Evolutionary conservation across 2,797 vertebrate species (phyloP), one percentile per base, ranked within the genome.

Genomic region (Artibeus lituratus): DNA sequence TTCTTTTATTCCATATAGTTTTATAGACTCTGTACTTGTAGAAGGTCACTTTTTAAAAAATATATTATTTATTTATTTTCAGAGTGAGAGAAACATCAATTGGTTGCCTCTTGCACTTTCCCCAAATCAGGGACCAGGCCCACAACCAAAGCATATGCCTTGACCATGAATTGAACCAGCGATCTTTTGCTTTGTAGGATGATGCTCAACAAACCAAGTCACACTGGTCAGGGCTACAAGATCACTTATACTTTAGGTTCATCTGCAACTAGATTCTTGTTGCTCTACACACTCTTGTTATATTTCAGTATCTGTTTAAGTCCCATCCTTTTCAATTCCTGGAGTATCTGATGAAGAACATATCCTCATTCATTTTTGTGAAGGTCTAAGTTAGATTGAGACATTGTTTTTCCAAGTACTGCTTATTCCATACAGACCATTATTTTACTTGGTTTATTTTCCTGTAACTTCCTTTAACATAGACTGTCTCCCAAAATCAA

Each of bases 401-500:
- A 69, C 22, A 55, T 42, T 80, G 37, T 72, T 90, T 95, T 92
- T 88, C 39, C 15, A 94, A 57, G 10, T 93, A 10, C 18, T 82
- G 32, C 86, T 74, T 96, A 84, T 83, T 69, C 88, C 78, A 74
- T 12, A 59, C 47, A 93, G 42, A 67, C 51, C 51, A 87, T 97
- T 87, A 87, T 82, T 97, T 95, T 95, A 51, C 83, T 88, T 39
- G 62, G 19, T 81, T 94, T 93, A 69, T 94, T 87, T 98, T 98
- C 94, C 97, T 95, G 97, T 95, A 98, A 97, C 62, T 76, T 97
- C 86, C 42, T 91, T 95, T 82, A 96, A 86, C 76, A 89, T 47
- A 94, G 42, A 97, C 83, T 91, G 67, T 89, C 95, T 97, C 94
- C 90, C 96, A 90, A 97, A 98, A 97, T 84, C 93, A 76, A 95